Percentiles rank a stretch among this genome's conserved stretches.
Conservation (phyloP, 1,140 invertebrate genomes). For the Carposina sasakii region DNA sequence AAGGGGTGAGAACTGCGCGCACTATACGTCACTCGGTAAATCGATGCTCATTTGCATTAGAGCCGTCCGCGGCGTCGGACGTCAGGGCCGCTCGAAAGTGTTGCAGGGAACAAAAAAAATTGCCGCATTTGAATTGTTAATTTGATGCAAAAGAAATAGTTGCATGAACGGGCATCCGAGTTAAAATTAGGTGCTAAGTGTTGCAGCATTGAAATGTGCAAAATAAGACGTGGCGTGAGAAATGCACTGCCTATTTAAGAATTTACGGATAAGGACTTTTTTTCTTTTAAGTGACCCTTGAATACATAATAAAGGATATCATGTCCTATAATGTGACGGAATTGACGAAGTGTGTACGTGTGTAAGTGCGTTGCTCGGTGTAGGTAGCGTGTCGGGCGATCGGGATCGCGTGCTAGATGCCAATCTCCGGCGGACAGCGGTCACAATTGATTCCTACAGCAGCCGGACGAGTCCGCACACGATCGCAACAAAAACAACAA, state of each 20-base stretch:
- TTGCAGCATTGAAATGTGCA: conserved; percentile 40
- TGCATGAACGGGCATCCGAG: conserved; percentile 49
- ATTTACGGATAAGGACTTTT: conserved; percentile 21
- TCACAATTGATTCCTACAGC: conserved; percentile 55
- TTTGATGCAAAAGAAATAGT: conserved; percentile 59
- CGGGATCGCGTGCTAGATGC: conserved; percentile 58
- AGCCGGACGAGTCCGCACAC: conserved; percentile 1
- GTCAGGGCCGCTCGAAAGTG: conserved; percentile 63
- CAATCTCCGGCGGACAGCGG: conserved; percentile 51
- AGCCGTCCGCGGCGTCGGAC: conserved; percentile 52
- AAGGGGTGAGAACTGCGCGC: conserved; percentile 64
- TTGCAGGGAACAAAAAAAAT: conserved; percentile 55
- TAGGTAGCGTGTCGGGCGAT: conserved; percentile 45
- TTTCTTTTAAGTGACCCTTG: conserved; percentile 30
- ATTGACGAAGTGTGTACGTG: conserved; percentile 46
- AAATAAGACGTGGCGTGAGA: conserved; percentile 15
- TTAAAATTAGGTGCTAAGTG: conserved; percentile 56
- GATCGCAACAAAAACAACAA: too few species aligned
- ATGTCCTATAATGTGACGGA: neutral
- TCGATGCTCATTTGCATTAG: conserved; percentile 69
- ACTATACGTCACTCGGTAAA: conserved; percentile 53
- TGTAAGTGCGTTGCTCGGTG: too few species aligned
- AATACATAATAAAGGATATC: neutral
- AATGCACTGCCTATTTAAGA: too few species aligned
- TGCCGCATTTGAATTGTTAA: conserved; percentile 66